These are phyloP conservation scores for Chymomyza procnemis DNA, from an alignment of 2,888 invertebrate species.

Conservation along the genomic window DNA sequence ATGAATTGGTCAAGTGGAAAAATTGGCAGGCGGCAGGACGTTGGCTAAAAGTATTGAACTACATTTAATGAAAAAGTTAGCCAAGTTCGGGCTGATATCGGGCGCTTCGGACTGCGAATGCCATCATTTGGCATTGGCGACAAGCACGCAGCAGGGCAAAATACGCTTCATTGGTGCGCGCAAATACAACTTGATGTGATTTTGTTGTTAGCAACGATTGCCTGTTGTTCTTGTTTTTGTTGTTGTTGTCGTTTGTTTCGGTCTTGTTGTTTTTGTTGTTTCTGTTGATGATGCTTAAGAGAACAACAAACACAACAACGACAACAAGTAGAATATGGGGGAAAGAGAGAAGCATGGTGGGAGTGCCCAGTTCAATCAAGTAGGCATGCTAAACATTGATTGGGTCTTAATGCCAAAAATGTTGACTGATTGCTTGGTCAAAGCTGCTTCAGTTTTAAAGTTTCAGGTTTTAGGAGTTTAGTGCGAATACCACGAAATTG, in stretches of 20 bases:
- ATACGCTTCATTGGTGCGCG: constrained; percentile 7
- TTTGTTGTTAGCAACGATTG: constrained; percentile 39
- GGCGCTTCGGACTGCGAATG: not conserved
- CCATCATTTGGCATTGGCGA: not conserved
- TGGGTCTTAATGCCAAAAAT: constrained; percentile 61
- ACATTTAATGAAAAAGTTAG: constrained; percentile 69
- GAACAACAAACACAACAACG: constrained; percentile 22
- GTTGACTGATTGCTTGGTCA: not conserved
- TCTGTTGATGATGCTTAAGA: not conserved
- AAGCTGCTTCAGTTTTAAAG: too few species aligned
- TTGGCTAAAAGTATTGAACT: constrained; percentile 63
- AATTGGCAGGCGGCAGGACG: constrained; percentile 47
- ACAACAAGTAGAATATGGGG: constrained; percentile 1
- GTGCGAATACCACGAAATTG: constrained; percentile 32
- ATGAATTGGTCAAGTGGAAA: constrained; percentile 72
- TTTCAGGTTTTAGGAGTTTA: not conserved
- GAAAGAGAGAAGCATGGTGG: not conserved
- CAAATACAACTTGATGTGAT: constrained; percentile 54
- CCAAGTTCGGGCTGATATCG: constrained; percentile 31
- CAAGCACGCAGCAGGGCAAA: constrained; percentile 42
- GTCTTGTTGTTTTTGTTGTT: too few species aligned
- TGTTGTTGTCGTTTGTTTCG: too few species aligned
- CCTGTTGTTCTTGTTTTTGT: not conserved
- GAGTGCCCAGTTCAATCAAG: not conserved
- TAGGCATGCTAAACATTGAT: constrained; percentile 60